phyloP scores from a whole-genome alignment of 2,888 invertebrate species.

The Petrolisthes cinctipes region DNA sequence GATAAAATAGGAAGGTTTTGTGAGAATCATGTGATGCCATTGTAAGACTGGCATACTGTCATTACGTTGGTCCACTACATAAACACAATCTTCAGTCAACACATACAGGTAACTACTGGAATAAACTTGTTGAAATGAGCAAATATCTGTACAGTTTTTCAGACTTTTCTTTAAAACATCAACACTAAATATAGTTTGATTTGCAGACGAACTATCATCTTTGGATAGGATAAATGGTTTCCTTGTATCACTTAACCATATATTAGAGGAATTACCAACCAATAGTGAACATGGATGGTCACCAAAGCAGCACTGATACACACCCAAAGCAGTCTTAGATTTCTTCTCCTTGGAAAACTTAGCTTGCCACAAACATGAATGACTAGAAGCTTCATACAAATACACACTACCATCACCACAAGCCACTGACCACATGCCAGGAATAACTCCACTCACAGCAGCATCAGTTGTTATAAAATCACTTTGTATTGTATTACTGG shows the following conservation, averaged over 20 bases:
- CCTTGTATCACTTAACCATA: not conserved
- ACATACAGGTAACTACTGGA: not conserved
- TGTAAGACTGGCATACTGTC: conserved; percentile 15
- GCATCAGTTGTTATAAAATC: not conserved
- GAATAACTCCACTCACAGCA: not conserved
- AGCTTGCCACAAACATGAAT: not conserved
- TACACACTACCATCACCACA: not conserved
- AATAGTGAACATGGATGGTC: not conserved
- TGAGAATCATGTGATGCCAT: not conserved
- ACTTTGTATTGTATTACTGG: not conserved
- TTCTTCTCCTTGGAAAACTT: not conserved
- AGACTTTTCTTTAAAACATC: not conserved
- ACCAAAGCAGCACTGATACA: not conserved
- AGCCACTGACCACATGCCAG: not conserved
- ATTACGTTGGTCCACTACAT: not conserved
- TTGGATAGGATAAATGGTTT: not conserved
- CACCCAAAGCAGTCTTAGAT: not conserved
- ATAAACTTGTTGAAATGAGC: not conserved
- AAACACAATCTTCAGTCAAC: not conserved
- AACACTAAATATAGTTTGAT: not conserved
- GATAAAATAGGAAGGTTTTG: not conserved
- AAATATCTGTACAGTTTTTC: not conserved
- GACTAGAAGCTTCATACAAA: not conserved
- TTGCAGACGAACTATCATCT: not conserved
- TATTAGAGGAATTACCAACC: not conserved